Evolutionary conservation across 2,888 invertebrate species (phyloP), one percentile per base, ranked within the genome.

Genomic region (Clanis bilineata): DNA sequence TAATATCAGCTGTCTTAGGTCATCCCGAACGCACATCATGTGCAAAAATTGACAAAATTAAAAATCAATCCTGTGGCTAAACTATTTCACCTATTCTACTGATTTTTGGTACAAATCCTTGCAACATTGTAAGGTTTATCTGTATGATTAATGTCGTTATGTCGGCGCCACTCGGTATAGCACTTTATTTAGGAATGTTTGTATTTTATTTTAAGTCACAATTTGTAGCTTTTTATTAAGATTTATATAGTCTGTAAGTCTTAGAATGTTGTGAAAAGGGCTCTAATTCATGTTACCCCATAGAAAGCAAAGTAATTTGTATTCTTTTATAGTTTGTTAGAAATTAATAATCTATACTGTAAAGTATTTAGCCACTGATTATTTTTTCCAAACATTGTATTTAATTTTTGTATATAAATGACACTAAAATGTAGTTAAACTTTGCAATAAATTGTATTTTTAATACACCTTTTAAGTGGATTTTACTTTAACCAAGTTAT

Each of bases 401-500:
- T 90, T 84, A 85, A 85, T 89, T 88, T 90, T 86, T 92, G 90
- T 92, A 91, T 90, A 91, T 90, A 89, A 85, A 83, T 85, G 85
- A 89, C 90, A 88, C 86, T 85, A 80, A 84, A 85, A 83, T 84
- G 83, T 90, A 90, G 88, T 81, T 85, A 86, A 85, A 83, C 79
- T 88, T 88, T 85, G 88, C 91, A 91, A 91, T 91, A 90, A 91
- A 92, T 84, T 85, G 91, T 91, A 91, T 92, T 92, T 91, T 92
- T 90, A 92, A 85, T 92, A 92, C 88, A 90, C 88, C 85, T 89
- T 88, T 87, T 64, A 62, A 65, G 63, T 58, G 69, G 28, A 59
- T 76, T 85, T 86, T 72, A 66, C 62, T 74, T 36, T 36, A 3
- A 36, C 12, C 2, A 1, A 36, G 0, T 36, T 12, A 36, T 36